Conservation (phyloP, 2,888 invertebrate species). For the Eudasyphora cyanicolor region DNA sequence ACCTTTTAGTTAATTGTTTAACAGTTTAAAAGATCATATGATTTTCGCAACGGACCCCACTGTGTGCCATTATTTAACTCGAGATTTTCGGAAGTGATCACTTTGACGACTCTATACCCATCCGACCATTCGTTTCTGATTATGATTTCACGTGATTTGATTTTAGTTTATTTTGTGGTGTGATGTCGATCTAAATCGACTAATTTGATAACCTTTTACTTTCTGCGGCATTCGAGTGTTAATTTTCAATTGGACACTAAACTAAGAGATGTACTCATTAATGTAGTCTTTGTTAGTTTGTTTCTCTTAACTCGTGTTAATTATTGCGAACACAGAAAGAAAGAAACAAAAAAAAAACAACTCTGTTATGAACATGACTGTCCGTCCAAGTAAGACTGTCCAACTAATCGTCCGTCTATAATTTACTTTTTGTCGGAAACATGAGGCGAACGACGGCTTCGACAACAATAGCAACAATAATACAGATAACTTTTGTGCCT, state of each 20-base stretch:
- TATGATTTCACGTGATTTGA: background rate
- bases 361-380: background rate
- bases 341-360: too few species aligned
- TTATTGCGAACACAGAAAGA: background rate
- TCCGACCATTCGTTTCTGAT: too few species aligned
- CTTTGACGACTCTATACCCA: too few species aligned
- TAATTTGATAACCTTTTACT: slow-evolving; percentile 1
- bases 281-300: background rate
- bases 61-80: too few species aligned
- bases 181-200: background rate
- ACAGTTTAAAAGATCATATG: too few species aligned
- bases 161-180: background rate
- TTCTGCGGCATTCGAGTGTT: background rate
- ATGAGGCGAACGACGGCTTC: background rate
- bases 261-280: too few species aligned
- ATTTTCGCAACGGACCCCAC: too few species aligned
- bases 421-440: slow-evolving; percentile 18
- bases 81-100: too few species aligned
- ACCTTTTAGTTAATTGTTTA: too few species aligned
- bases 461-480: background rate
- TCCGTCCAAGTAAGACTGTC: background rate
- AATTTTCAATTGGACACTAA: background rate
- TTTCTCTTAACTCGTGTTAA: slow-evolving; percentile 4
- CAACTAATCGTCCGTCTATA: background rate
- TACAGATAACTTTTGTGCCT: background rate